Base-by-base conservation (phyloP, 2,888 invertebrate genomes). In the Myathropa florea region DNA sequence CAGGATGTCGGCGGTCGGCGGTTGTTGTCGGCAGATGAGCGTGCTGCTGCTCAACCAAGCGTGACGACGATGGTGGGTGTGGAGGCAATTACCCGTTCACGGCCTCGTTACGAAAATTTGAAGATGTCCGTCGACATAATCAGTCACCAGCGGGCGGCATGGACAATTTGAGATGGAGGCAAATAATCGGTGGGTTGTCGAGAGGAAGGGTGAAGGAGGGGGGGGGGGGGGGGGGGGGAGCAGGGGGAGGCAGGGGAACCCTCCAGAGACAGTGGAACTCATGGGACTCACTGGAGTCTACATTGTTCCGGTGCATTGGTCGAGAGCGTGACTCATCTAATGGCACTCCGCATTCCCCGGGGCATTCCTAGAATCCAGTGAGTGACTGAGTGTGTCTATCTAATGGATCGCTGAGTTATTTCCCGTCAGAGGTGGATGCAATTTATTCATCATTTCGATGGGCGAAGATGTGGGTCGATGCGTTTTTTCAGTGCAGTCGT, bases 301-400 rank as follows among this genome's bases (percentile, higher is more conserved):
- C n/a, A n/a, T n/a, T 14, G 39, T 39, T 36, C 36, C n/a, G 39
- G n/a, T 39, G 39, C 46, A 46, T 18, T 46, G 18, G n/a, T n/a
- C 7, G 33, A 33, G 33, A 33, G 33, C 33, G 24, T 83, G 83
- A 83, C 81, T 84, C 80, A 84, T 55, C 71, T 84, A 84, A 84
- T 84, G 65, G 75, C 70, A 71, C 76, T 84, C 55, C 14, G 23
- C 53, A 18, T n/a, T 46, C 18, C n/a, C 3, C 0, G 7, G n/a
- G 71, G 57, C 78, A 78, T 83, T 83, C 78, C 36, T 71, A 28
- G 65, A 65, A 78, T 10, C 59, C 26, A 71, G 30, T 39, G n/a
- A 39, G 4, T n/a, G 39, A 39, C n/a, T 33, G 21, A 70, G 21
- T 59, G 21, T 33, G 14, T 60, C 18, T n/a, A 28, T 71, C 59